phyloP scores from a whole-genome alignment of 1,140 invertebrate species.

The Bombus superbus region DNA sequence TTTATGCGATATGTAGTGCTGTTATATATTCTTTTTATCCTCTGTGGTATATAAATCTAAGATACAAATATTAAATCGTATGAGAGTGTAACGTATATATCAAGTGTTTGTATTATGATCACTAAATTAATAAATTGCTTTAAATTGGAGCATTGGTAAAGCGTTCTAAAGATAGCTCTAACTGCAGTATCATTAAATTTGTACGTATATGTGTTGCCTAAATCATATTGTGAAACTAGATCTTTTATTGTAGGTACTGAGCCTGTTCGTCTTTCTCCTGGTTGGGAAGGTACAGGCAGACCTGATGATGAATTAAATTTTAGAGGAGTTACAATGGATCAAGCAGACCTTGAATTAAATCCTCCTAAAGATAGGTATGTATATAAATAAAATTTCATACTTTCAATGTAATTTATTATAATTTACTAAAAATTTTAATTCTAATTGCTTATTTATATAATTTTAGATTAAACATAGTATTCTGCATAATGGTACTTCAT shows the following conservation, averaged over 20 bases:
- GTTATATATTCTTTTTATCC: background rate
- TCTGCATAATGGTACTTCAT: conserved; percentile 95
- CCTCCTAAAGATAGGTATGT: conserved; percentile 89
- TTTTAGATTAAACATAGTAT: conserved; percentile 91
- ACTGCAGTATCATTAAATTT: background rate
- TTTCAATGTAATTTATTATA: background rate
- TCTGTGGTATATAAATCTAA: background rate
- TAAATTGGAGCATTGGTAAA: conserved; percentile 46
- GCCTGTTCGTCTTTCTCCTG: conserved; percentile 92
- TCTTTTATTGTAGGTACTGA: conserved; percentile 79
- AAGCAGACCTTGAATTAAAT: conserved; percentile 87
- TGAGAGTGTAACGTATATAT: background rate
- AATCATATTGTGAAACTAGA: conserved; percentile 5
- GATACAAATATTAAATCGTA: conserved; percentile 2
- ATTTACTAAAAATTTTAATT: background rate
- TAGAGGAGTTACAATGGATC: conserved; percentile 90
- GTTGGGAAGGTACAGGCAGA: conserved; percentile 92
- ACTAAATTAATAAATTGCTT: conserved; percentile 60
- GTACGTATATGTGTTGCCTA: background rate
- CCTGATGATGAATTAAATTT: conserved; percentile 93
- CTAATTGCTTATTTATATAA: background rate
- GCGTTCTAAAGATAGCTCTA: conserved; percentile 11
- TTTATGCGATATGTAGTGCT: background rate
- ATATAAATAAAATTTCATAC: conserved; percentile 25
- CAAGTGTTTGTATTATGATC: background rate